Conservation (phyloP, 2,888 invertebrate species). For the Hetaerina titia region DNA sequence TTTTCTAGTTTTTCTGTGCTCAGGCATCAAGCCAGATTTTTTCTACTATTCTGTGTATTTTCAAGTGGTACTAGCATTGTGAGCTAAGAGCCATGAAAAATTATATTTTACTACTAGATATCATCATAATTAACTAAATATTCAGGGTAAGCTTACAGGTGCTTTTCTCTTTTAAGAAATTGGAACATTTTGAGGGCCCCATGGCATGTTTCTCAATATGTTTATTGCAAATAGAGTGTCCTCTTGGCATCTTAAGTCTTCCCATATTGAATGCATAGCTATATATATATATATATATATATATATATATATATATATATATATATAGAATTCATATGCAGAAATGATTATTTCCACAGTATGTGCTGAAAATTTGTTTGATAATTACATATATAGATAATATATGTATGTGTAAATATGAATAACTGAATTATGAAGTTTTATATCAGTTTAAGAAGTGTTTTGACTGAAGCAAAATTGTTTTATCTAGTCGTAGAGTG, state of each 20-base stretch:
- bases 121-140: neutral
- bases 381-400: neutral
- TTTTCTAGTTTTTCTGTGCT: neutral
- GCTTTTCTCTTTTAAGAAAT: neutral
- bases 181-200: neutral
- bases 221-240: neutral
- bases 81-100: neutral
- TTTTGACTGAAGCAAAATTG: slow-evolving; percentile 37
- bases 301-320: too few relatives aligned
- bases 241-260: slow-evolving; percentile 53
- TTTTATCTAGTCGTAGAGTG: slow-evolving; percentile 47
- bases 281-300: neutral
- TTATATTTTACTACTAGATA: neutral
- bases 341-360: neutral
- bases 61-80: neutral
- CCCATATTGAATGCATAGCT: slow-evolving; percentile 19
- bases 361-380: slow-evolving; percentile 18
- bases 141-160: slow-evolving; percentile 53
- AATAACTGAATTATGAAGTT: neutral
- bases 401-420: neutral
- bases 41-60: neutral
- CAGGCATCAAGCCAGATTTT: neutral
- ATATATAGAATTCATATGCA: slow-evolving; percentile 9
- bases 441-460: slow-evolving; percentile 26
- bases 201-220: slow-evolving; percentile 10